Evolutionary conservation across 2,888 invertebrate genomes (phyloP), one percentile per base, ranked within the genome.

Genomic region (Lypha dubia): DNA sequence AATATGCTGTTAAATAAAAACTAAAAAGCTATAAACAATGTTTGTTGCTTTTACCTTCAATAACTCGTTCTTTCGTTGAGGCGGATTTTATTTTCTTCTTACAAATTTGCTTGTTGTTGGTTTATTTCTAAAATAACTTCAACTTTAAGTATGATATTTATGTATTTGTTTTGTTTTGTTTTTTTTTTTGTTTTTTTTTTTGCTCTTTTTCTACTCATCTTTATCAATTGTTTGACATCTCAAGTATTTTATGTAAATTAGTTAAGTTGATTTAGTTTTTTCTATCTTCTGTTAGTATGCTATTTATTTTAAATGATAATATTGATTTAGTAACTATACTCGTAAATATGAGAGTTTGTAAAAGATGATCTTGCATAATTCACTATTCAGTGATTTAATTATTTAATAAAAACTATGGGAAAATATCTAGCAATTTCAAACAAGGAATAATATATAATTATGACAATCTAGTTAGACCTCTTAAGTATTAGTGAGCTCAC

Each of bases 201-300:
- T 67, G 20, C 32, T 28, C 3, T 46, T 68, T 68, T 56, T 71
- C 15, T 28, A 62, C 7, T 41, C n/a, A 28, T 49, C 60, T 60
- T 76, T 79, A 83, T 83, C 85, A 63, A 70, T 46, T 60, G 56
- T 70, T 56, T 80, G 68, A 80, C 83, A 85, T 85, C 80, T 77
- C 44, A 83, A 85, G 80, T 80, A 85, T 85, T 73, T 85, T 44
- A 56, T 44, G 56, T 44, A 24, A 22, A 85, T 76, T 65, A 60
- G 44, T 67, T 80, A 56, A 67, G 65, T 79, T 56, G 17, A 41
- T 49, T 49, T 46, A 3, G 13, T 76, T 75, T 32, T 58, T 32
- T 44, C 35, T 11, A 15, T 38, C n/a, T n/a, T n/a, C n/a, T n/a
- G n/a, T n/a, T n/a, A n/a, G n/a, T n/a, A n/a, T 22, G 53, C 11